phyloP scores from a whole-genome alignment of 2,888 invertebrate genomes.

The Mayetiola destructor region DNA sequence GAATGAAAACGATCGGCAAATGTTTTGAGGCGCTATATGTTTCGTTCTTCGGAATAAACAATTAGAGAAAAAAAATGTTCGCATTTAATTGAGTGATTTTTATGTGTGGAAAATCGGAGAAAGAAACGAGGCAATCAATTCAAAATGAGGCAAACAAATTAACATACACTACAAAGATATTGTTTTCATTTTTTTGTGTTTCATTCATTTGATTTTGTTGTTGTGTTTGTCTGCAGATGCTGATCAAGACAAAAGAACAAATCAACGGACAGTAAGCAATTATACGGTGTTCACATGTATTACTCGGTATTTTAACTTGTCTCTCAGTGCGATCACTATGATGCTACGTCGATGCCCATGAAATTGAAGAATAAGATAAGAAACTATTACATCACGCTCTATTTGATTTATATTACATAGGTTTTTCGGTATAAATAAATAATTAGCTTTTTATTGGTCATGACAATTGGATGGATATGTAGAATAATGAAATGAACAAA shows the following conservation, averaged over 20 bases:
- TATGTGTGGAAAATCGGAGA: no score
- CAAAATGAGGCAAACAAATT: no score
- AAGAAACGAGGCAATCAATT: no score
- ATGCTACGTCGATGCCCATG: not conserved
- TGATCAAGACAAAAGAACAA: not conserved
- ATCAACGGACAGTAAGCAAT: not conserved
- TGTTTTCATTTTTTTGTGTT: not conserved
- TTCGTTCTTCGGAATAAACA: no score
- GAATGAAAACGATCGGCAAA: no score
- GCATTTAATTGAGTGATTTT: no score
- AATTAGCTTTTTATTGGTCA: not conserved
- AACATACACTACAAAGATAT: no score
- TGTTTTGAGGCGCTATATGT: no score
- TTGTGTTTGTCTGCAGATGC: not conserved
- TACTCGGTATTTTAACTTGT: slow-evolving; percentile 3
- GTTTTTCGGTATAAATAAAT: slow-evolving; percentile 4
- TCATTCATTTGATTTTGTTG: not conserved
- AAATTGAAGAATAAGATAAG: not conserved
- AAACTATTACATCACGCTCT: slow-evolving; percentile 11
- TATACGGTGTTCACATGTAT: not conserved
- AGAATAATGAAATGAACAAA: not conserved
- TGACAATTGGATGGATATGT: slow-evolving; percentile 1
- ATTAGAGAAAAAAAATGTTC: no score
- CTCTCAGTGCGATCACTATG: not conserved
- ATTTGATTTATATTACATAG: slow-evolving; percentile 11